These are phyloP conservation scores for Heterocephalus glaber DNA, from an alignment of 2,113 vertebrate genomes.

Conservation along the genomic window DNA sequence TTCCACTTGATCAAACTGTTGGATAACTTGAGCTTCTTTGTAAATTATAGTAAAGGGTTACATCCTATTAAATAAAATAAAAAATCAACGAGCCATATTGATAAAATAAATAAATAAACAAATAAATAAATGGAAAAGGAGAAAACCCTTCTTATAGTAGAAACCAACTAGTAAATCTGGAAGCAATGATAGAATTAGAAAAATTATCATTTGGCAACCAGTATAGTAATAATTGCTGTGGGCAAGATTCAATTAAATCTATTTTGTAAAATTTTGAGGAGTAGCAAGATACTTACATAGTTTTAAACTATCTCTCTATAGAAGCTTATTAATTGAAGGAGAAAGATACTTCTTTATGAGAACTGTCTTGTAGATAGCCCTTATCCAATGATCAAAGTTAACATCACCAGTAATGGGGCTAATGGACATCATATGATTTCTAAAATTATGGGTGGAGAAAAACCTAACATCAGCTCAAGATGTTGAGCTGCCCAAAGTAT, in stretches of 20 bases:
- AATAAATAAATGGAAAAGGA: not conserved
- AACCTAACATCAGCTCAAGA: not conserved
- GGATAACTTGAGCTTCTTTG: not conserved
- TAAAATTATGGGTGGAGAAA: not conserved
- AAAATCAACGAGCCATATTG: not conserved
- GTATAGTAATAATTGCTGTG: slow-evolving; percentile 20
- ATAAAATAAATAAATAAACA: slow-evolving; percentile 32
- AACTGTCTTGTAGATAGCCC: not conserved
- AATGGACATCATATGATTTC: not conserved
- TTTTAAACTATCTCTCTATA: not conserved
- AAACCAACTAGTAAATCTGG: slow-evolving; percentile 7
- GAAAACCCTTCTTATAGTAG: not conserved
- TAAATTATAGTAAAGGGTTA: not conserved
- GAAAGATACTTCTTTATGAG: not conserved
- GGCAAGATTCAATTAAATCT: slow-evolving; percentile 7
- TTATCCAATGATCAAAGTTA: not conserved
- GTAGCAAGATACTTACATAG: not conserved
- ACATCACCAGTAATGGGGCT: not conserved
- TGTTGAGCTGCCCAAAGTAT: not conserved
- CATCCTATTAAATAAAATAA: slow-evolving; percentile 9
- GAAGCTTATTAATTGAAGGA: not conserved
- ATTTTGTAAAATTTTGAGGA: not conserved
- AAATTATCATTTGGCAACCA: not conserved
- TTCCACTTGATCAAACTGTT: not conserved
- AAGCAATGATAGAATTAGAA: not conserved